Evolutionary conservation across 1,140 invertebrate species (phyloP).

Genomic region (Muscidifurax raptorellus): DNA sequence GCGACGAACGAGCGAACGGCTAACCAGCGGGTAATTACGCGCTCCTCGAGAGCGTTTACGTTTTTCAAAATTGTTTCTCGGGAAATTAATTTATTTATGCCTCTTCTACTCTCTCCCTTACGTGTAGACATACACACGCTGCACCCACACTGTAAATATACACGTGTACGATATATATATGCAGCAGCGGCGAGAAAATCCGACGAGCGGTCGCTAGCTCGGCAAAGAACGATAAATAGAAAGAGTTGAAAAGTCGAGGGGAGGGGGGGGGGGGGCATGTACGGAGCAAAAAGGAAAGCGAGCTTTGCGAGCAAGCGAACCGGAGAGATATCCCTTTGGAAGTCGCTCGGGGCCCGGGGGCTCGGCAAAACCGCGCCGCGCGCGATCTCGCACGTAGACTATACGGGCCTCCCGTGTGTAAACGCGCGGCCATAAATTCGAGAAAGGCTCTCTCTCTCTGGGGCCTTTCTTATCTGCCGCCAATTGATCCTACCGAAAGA

Average conservation of each 20-base stretch:
- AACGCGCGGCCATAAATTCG: slow-evolving; percentile 8
- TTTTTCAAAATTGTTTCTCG: neutral
- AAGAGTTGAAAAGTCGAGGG: slow-evolving; percentile 20
- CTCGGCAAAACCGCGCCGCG: neutral
- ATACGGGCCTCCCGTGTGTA: neutral
- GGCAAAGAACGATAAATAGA: neutral
- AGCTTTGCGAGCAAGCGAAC: neutral
- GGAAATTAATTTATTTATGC: neutral
- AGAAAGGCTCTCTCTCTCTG: slow-evolving; percentile 2
- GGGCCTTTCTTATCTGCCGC: neutral
- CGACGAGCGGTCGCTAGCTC: neutral
- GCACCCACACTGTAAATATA: neutral
- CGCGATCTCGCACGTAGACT: neutral
- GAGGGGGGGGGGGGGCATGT: neutral
- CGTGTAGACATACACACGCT: neutral
- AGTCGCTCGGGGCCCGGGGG: neutral
- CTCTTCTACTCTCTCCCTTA: neutral
- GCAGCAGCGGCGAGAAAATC: neutral
- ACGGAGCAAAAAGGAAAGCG: neutral
- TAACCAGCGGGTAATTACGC: neutral
- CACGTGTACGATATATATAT: neutral
- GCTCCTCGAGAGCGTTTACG: neutral
- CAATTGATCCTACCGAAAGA: neutral
- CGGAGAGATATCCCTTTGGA: neutral
- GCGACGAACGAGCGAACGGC: neutral